These are phyloP conservation scores for Eupelmus urozonus DNA, from an alignment of 2,888 invertebrate genomes.

Conservation along the genomic window DNA sequence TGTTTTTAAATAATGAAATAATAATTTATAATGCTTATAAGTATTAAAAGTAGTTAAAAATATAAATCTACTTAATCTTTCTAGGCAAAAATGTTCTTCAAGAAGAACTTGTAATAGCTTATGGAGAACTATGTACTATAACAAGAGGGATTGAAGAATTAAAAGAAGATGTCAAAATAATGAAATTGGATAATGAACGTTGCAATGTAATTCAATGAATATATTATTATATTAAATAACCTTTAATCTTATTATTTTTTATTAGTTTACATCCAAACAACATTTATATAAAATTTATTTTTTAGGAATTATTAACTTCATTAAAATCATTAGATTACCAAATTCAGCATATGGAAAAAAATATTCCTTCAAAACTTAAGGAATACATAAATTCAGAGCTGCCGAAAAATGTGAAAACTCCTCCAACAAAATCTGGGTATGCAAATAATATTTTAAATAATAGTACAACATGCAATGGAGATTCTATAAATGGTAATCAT, in stretches of 20 bases:
- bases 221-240: slow-evolving; percentile 19
- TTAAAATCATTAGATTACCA: slow-evolving; percentile 60
- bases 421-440: neutral
- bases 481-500: slow-evolving; percentile 37
- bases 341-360: slow-evolving; percentile 65
- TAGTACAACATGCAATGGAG: slow-evolving; percentile 17
- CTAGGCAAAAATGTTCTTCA: slow-evolving; percentile 64
- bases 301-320: slow-evolving; percentile 56
- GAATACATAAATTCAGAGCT: slow-evolving; percentile 54
- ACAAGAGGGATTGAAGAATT: slow-evolving; percentile 55
- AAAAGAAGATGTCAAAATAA: slow-evolving; percentile 59
- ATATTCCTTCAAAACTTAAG: slow-evolving; percentile 64
- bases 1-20: slow-evolving; percentile 15
- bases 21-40: neutral
- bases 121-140: slow-evolving; percentile 54
- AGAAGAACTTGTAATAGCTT: slow-evolving; percentile 61
- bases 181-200: slow-evolving; percentile 61
- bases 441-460: slow-evolving; percentile 31
- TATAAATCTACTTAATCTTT: slow-evolving; percentile 9
- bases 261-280: too few relatives aligned
- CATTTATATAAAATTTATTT: slow-evolving; percentile 52
- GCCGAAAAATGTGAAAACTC: neutral
- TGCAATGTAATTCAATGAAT: slow-evolving; percentile 62
- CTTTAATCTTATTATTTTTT: neutral
- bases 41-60: neutral